phyloP scores from a whole-genome alignment of 1,140 invertebrate genomes.

The Stegodyphus mimosarum region DNA sequence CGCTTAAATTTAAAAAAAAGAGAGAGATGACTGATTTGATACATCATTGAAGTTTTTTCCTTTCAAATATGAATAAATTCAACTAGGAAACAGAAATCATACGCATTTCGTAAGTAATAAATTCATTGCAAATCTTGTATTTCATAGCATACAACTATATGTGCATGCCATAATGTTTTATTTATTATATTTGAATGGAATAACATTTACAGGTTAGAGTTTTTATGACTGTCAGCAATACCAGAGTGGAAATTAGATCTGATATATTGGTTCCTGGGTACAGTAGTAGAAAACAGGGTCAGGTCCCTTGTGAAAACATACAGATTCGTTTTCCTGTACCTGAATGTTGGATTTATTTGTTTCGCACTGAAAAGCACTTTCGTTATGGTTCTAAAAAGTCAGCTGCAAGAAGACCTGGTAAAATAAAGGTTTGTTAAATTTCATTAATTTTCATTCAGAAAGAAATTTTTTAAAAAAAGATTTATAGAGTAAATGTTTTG shows the following conservation, averaged over 20 bases:
- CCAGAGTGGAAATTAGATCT: constrained; percentile 86
- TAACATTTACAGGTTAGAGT: constrained; percentile 55
- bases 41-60: no score
- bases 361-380: constrained; percentile 98
- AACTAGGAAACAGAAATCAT: no score
- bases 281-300: constrained; percentile 90
- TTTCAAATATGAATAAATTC: no score
- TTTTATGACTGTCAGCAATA: constrained; percentile 61
- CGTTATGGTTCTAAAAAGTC: constrained; percentile 99
- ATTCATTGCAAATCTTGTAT: no score
- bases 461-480: not conserved
- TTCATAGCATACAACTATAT: no score
- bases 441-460: no score
- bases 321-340: constrained; percentile 97
- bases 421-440: constrained; percentile 71
- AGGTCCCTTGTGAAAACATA: constrained; percentile 96
- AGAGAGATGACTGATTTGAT: no score
- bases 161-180: no score
- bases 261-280: constrained; percentile 97
- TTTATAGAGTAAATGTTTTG: no score
- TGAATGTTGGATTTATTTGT: constrained; percentile 99
- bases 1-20: no score
- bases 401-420: constrained; percentile 82
- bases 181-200: no score
- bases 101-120: no score